These are phyloP conservation scores for Nyctereutes procyonoides DNA, from an alignment of 2,113 vertebrate species.

Conservation along the genomic window DNA sequence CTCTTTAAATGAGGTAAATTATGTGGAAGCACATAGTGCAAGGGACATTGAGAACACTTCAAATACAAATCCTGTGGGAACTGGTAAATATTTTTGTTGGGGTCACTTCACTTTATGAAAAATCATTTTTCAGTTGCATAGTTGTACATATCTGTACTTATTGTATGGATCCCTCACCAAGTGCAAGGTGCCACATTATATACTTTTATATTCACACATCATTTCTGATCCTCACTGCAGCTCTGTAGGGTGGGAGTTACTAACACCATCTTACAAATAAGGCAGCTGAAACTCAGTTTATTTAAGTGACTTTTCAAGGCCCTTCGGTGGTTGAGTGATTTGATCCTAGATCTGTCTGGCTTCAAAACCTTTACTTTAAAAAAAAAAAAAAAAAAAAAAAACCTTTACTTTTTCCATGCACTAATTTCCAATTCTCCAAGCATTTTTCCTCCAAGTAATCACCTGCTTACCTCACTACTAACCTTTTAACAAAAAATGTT, in stretches of 20 bases:
- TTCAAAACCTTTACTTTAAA: neutral
- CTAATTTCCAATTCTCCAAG: neutral
- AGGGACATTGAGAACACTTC: neutral
- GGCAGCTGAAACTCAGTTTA: neutral
- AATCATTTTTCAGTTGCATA: constrained; percentile 4
- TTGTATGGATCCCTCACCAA: neutral
- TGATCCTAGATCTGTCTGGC: neutral
- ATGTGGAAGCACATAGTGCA: neutral
- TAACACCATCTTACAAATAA: neutral
- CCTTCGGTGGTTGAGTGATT: neutral
- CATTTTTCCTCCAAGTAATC: neutral
- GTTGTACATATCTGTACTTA: neutral
- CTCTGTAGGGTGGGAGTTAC: neutral
- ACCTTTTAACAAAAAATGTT: constrained; percentile 25
- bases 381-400: no score
- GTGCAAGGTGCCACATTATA: neutral
- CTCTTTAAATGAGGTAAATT: neutral
- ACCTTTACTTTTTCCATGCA: neutral
- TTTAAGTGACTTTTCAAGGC: neutral
- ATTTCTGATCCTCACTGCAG: neutral
- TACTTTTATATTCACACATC: neutral
- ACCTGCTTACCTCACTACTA: neutral
- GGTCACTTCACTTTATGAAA: neutral
- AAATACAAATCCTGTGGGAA: neutral
- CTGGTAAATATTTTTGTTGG: constrained; percentile 9